phyloP scores from a whole-genome alignment of 2,113 vertebrate genomes.

The Alethe castanea region DNA sequence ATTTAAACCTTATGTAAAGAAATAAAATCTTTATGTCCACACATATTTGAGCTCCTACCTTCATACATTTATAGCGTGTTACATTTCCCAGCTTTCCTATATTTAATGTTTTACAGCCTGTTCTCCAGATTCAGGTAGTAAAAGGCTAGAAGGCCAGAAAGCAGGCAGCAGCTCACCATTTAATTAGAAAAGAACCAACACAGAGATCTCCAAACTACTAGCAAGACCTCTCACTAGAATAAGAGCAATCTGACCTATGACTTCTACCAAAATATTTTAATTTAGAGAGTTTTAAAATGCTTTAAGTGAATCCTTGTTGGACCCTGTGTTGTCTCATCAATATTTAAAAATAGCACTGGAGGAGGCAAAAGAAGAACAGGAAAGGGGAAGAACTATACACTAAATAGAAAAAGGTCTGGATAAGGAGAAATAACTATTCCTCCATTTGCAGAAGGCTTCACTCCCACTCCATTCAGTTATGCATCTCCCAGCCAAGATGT shows the following conservation, averaged over 20 bases:
- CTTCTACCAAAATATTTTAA: not conserved
- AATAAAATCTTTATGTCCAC: constrained; percentile 69
- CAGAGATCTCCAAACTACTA: not conserved
- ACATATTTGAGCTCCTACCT: constrained; percentile 60
- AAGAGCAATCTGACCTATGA: not conserved
- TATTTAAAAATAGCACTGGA: not conserved
- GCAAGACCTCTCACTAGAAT: not conserved
- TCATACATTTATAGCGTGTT: constrained; percentile 59
- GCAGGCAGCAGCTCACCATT: constrained; percentile 30
- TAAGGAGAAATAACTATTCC: not conserved
- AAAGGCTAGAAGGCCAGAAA: constrained; percentile 47
- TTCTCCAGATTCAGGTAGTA: constrained; percentile 66
- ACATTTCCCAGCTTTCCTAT: constrained; percentile 69
- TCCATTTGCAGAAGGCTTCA: not conserved
- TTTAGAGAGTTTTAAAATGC: not conserved
- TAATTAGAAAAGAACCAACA: constrained; percentile 46
- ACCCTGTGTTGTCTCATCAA: not conserved
- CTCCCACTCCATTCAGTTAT: not conserved
- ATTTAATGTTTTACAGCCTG: constrained; percentile 63
- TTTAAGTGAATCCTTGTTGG: not conserved
- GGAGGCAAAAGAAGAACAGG: not conserved
- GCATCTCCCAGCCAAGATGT: not conserved
- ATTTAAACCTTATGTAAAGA: constrained; percentile 68
- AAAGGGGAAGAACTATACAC: not conserved
- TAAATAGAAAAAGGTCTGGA: not conserved